These are phyloP conservation scores for Pristionchus maxplancki DNA, from an alignment of 2,888 invertebrate genomes.

Conservation along the genomic window DNA sequence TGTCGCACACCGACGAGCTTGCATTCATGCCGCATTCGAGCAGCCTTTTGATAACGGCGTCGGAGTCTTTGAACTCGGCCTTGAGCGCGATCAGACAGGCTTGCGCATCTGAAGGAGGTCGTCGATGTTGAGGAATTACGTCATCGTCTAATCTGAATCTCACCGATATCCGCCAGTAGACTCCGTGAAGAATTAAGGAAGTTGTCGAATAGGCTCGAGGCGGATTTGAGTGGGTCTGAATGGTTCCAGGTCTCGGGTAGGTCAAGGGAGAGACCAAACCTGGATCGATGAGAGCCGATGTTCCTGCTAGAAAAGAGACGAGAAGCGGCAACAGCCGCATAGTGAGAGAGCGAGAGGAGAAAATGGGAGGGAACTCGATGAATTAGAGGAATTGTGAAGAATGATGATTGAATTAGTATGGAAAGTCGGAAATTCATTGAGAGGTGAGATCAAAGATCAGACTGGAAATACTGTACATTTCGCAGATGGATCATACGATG, in stretches of 20 bases:
- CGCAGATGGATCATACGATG: too few species aligned
- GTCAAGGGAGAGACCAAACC: background rate
- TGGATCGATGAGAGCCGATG: slow-evolving; percentile 9
- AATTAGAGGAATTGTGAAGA: background rate
- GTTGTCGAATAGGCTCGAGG: background rate
- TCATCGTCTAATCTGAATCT: background rate
- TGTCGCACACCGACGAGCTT: background rate
- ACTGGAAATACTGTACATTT: too few species aligned
- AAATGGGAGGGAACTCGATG: background rate
- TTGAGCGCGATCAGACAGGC: background rate
- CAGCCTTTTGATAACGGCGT: background rate
- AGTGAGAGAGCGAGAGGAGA: background rate
- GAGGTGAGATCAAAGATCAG: too few species aligned
- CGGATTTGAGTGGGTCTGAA: background rate
- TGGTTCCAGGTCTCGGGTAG: background rate
- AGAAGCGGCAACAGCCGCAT: background rate
- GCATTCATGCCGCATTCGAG: slow-evolving; percentile 1
- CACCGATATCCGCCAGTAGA: background rate
- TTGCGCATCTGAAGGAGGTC: background rate
- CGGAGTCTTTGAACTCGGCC: background rate
- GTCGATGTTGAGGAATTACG: background rate
- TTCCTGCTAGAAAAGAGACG: background rate
- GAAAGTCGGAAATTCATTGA: too few species aligned
- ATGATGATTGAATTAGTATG: too few species aligned
- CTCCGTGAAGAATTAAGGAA: background rate